phyloP scores from a whole-genome alignment of 2,888 invertebrate genomes.

The Sinotaia quadrata region DNA sequence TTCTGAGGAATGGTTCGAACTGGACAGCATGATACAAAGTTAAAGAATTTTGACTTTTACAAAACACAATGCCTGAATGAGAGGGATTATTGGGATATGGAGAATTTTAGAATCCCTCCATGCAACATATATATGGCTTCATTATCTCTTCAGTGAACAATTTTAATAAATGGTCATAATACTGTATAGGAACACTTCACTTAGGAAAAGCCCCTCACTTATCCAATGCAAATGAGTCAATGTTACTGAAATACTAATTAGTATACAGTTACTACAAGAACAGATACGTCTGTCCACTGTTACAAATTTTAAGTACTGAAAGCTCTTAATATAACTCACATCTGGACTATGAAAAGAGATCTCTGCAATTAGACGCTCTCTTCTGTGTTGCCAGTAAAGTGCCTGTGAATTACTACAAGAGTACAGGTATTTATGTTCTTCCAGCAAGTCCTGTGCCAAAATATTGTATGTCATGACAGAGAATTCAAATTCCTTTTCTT shows the following conservation, averaged over 20 bases:
- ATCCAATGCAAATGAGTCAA: background rate
- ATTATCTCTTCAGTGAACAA: no score
- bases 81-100: no score
- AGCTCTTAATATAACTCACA: slow-evolving; percentile 12
- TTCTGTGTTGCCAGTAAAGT: slow-evolving; percentile 82
- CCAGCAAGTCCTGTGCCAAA: slow-evolving; percentile 85
- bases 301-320: no score
- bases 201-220: background rate
- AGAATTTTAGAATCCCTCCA: no score
- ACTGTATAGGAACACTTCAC: background rate
- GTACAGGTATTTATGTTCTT: slow-evolving; percentile 84
- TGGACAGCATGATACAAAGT: no score
- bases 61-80: no score
- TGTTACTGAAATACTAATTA: background rate
- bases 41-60: no score
- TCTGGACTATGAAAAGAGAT: slow-evolving; percentile 72
- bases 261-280: background rate
- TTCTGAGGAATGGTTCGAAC: no score
- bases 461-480: slow-evolving; percentile 90
- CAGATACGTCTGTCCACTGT: no score
- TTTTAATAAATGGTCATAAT: no score
- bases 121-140: no score
- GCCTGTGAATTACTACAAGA: slow-evolving; percentile 75
- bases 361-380: slow-evolving; percentile 76
- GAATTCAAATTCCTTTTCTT: slow-evolving; percentile 73